Percentiles rank a stretch among this genome's conserved stretches.
Conservation (phyloP, 2,888 invertebrate species). For the Zeuzera pyrina region DNA sequence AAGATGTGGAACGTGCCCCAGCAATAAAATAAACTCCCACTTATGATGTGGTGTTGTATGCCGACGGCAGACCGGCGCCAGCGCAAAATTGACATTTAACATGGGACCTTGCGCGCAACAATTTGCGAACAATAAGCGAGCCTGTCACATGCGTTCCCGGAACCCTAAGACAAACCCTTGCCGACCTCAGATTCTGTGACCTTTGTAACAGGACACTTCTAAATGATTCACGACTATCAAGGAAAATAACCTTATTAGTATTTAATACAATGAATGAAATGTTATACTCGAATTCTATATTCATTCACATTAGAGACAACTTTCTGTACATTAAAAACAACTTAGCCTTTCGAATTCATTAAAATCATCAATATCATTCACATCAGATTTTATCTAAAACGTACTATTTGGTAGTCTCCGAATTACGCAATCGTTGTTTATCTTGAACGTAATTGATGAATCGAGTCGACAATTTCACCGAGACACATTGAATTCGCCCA, state of each 20-base stretch:
- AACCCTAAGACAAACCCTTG: conserved; percentile 36
- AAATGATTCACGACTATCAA: too few species aligned
- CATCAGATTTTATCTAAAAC: conserved; percentile 7
- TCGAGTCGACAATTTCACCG: conserved; percentile 25
- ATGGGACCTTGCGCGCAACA: conserved; percentile 51
- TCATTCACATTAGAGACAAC: too few species aligned
- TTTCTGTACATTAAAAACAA: too few species aligned
- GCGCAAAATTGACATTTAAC: conserved; percentile 60
- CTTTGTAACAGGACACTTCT: conserved; percentile 22
- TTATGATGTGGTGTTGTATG: not conserved
- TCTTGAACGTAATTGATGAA: conserved; percentile 29
- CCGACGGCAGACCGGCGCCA: conserved; percentile 29
- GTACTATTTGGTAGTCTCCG: conserved; percentile 5
- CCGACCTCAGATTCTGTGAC: conserved; percentile 46
- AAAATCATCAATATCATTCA: too few species aligned
- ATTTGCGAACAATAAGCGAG: conserved; percentile 55
- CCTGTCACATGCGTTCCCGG: conserved; percentile 58
- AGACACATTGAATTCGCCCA: conserved; percentile 19
- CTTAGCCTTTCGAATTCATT: conserved; percentile 7
- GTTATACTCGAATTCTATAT: too few species aligned
- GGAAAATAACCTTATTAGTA: too few species aligned
- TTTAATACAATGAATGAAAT: too few species aligned
- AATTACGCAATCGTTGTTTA: conserved; percentile 14
- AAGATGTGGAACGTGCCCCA: not conserved
- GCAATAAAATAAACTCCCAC: not conserved